phyloP scores from a whole-genome alignment of 2,113 vertebrate species.

The Embiotoca jacksoni region DNA sequence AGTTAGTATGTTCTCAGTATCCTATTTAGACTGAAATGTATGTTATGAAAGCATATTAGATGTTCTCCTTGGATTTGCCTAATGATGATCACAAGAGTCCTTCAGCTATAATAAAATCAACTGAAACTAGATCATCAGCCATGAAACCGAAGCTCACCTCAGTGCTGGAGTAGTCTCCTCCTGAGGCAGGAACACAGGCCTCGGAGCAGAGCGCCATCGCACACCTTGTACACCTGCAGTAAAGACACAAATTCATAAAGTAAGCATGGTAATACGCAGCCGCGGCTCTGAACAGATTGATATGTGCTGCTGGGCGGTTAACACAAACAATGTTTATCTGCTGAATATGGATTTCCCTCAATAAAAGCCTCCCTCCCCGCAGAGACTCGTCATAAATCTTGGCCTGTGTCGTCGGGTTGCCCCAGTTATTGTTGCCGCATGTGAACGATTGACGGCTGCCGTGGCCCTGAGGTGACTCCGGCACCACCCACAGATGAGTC shows the following conservation, averaged over 20 bases:
- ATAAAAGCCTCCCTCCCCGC: conserved; percentile 54
- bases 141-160: conserved; percentile 77
- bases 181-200: conserved; percentile 78
- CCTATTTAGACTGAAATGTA: no score
- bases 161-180: conserved; percentile 75
- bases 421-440: conserved; percentile 53
- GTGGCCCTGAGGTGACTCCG: conserved; percentile 57
- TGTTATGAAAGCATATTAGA: no score
- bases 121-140: neutral
- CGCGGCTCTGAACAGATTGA: conserved; percentile 21
- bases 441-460: conserved; percentile 54
- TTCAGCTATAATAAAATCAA: conserved; percentile 5
- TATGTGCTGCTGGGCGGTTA: conserved; percentile 22
- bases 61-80: no score
- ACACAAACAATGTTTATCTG: conserved; percentile 50
- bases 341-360: conserved; percentile 65
- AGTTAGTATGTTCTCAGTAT: no score
- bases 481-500: conserved; percentile 78
- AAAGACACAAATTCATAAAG: neutral
- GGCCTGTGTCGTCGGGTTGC: conserved; percentile 28
- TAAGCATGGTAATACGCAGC: neutral
- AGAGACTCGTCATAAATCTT: conserved; percentile 51
- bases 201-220: conserved; percentile 90
- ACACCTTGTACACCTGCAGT: conserved; percentile 46
- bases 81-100: neutral